Base-by-base conservation (phyloP, 2,797 vertebrate genomes). In the Falco naumanni region DNA sequence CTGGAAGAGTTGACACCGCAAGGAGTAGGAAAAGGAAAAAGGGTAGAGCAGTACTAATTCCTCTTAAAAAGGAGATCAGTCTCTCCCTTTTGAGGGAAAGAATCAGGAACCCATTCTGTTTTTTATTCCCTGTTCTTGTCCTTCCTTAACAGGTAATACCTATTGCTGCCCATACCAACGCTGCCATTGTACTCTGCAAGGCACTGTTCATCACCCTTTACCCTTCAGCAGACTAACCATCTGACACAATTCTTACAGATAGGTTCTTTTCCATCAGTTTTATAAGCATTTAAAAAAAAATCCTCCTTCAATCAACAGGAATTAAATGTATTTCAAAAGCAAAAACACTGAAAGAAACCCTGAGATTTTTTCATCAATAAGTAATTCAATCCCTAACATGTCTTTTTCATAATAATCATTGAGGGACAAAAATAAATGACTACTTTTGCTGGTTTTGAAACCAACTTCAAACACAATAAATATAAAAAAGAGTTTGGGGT, bases 401-500 rank as follows among this genome's bases (percentile, higher is more conserved):
- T 7, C 37, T 45, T 77, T 75, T 92, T 56, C 10, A 45, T 24
- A 92, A 47, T 25, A 63, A 33, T 29, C 29, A 9, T n/a, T 50
- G 4, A 48, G 6, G 7, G 10, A 68, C 1, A 1, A 39, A 88
- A 61, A 33, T 25, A 77, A 50, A 86, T 69, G 1, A 19, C n/a
- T 61, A 14, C 12, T 39, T 51, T 87, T 91, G 6, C 28, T 72
- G 25, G 5, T n/a, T 75, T 78, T 72, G 45, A 61, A 87, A 86
- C 4, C 7, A 83, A 80, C 45, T 72, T 56, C n/a, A 72, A 82
- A 59, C 16, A 48, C 9, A 81, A 68, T 15, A 81, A 60, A 68
- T 41, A 63, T 22, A 7, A 65, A 68, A 11, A 48, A 18, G 3
- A 13, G 1, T 5, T 1, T 1, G 20, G 7, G 0, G 14, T 5